A percentile compares a stretch with the other conserved stretches of the same genome.
phyloP scores from a whole-genome alignment of 2,888 invertebrate species.

The Saturnia japonica region DNA sequence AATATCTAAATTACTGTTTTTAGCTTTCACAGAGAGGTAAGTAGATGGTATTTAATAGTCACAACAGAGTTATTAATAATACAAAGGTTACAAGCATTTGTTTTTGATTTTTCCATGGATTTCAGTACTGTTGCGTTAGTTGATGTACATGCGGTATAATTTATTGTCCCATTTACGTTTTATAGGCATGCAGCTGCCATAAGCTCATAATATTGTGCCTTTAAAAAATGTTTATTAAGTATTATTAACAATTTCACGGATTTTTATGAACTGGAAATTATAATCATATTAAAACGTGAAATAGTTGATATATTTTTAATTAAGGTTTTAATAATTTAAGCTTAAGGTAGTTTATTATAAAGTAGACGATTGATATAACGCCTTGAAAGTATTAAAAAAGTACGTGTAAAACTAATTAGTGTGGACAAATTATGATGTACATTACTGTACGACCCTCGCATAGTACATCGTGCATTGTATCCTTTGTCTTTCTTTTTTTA shows the following conservation, averaged over 20 bases:
- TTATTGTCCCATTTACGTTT: slow-evolving; percentile 52
- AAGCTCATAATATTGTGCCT: slow-evolving; percentile 73
- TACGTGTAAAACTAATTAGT: slow-evolving; percentile 70
- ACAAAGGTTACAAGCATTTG: slow-evolving; percentile 67
- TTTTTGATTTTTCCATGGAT: slow-evolving; percentile 38
- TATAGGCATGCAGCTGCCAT: slow-evolving; percentile 66
- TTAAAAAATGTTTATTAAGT: slow-evolving; percentile 51
- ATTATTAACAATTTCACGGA: slow-evolving; percentile 35
- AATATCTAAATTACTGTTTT: slow-evolving; percentile 11
- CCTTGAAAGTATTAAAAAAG: slow-evolving; percentile 78
- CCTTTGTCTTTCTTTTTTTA: slow-evolving; percentile 58
- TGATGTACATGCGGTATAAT: slow-evolving; percentile 47
- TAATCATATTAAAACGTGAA: neutral
- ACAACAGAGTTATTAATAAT: slow-evolving; percentile 27
- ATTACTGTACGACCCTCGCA: slow-evolving; percentile 77
- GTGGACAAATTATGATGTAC: slow-evolving; percentile 73
- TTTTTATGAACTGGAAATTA: slow-evolving; percentile 25
- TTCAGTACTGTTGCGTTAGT: slow-evolving; percentile 44
- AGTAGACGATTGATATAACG: slow-evolving; percentile 63
- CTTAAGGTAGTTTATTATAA: slow-evolving; percentile 63
- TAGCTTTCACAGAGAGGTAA: slow-evolving; percentile 18
- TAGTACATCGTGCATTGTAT: slow-evolving; percentile 77
- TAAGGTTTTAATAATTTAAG: slow-evolving; percentile 63
- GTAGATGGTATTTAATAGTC: slow-evolving; percentile 21
- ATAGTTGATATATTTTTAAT: slow-evolving; percentile 34